Percentiles rank a stretch among this genome's conserved stretches.
phyloP scores from a whole-genome alignment of 2,888 invertebrate genomes.

The Tyria jacobaeae region DNA sequence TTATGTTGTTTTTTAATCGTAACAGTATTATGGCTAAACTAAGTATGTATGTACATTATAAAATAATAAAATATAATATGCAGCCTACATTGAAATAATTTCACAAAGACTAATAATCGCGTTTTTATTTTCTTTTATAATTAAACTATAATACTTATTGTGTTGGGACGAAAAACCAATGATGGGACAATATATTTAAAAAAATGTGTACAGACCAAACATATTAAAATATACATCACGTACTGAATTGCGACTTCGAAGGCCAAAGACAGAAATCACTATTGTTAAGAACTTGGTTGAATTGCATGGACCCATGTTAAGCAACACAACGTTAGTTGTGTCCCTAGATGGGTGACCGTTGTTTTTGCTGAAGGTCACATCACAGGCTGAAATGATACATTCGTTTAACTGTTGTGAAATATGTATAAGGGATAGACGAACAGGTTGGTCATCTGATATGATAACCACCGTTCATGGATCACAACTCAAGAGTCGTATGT shows the following conservation, averaged over 20 bases:
- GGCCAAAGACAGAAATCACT: neutral
- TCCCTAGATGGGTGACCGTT: neutral
- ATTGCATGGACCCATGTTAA: neutral
- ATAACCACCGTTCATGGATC: neutral
- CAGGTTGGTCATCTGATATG: neutral
- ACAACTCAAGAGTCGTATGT: too few species aligned
- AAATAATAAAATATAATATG: too few species aligned
- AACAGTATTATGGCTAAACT: too few species aligned
- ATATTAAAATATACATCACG: neutral
- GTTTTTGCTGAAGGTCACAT: neutral
- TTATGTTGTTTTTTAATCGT: too few species aligned
- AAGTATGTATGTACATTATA: too few species aligned
- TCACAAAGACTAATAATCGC: too few species aligned
- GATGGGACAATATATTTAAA: too few species aligned
- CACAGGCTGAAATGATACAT: neutral
- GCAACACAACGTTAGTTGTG: neutral
- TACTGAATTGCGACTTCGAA: neutral
- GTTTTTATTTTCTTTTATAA: too few species aligned
- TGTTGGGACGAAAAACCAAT: too few species aligned
- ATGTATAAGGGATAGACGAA: neutral
- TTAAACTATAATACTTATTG: too few species aligned
- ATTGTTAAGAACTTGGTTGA: neutral
- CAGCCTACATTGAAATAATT: too few species aligned
- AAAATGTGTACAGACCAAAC: neutral
- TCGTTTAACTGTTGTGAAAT: neutral